These are phyloP conservation scores for Vollenhovia emeryi DNA, from an alignment of 1,140 invertebrate genomes.

Conservation along the genomic window DNA sequence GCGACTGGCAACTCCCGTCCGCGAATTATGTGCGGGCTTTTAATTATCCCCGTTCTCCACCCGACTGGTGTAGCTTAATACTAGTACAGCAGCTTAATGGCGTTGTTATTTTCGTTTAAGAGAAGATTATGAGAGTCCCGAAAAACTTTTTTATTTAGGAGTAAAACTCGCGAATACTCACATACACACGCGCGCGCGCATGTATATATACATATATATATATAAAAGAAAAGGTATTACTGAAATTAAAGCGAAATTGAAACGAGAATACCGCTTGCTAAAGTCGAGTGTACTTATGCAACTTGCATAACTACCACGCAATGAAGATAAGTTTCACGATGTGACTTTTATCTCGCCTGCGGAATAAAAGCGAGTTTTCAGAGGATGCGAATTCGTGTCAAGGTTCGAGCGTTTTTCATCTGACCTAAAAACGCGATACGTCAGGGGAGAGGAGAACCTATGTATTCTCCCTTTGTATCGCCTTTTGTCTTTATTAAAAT, in stretches of 20 bases:
- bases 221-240: neutral
- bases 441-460: neutral
- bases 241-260: no score
- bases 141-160: neutral
- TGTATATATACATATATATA: neutral
- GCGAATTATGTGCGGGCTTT: conserved; percentile 39
- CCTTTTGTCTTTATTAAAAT: conserved; percentile 2
- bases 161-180: neutral
- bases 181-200: no score
- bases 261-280: neutral
- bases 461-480: no score
- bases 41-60: conserved; percentile 9
- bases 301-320: conserved; percentile 17
- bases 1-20: neutral
- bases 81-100: neutral
- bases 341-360: conserved; percentile 27
- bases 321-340: conserved; percentile 26
- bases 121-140: no score
- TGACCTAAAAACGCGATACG: conserved; percentile 46
- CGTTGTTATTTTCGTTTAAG: neutral
- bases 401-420: conserved; percentile 39
- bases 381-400: conserved; percentile 39
- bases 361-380: conserved; percentile 46
- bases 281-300: neutral
- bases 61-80: neutral